Evolutionary conservation across 2,888 invertebrate genomes (phyloP), one percentile per base, ranked within the genome.

Genomic region (Drosophila recens): DNA sequence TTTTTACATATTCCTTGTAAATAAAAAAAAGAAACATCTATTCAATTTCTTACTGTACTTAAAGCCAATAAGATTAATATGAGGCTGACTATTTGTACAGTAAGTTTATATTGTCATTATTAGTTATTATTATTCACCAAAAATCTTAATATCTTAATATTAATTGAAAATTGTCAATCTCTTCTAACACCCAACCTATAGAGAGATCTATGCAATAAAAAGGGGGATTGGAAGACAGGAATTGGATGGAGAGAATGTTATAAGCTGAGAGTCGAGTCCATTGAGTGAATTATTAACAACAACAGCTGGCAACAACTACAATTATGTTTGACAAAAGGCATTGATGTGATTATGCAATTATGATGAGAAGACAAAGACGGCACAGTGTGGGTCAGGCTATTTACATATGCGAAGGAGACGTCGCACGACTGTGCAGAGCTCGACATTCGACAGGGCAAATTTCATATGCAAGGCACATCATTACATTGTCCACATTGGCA

Each of bases 381-480:
- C 17, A 8, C 30, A 46, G 46, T 36, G 33, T 20, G 38, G 42
- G 34, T 11, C 46, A 10, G 20, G 23, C 27, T 52, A 34, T 43
- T 71, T 54, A 61, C 61, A 68, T 74, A 57, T 76, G 66, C 46
- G n/a, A 40, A 42, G 34, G 38, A n/a, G 34, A 17, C 17, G 33
- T 34, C 33, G 15, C 53, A 43, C 15, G 53, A 27, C 11, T 43
- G 3, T 34, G 27, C 30, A 56, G 43, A 45, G 53, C 56, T 49
- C 17, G 27, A 53, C 27, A 42, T 51, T 42, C 11, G 49, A 38
- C 23, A 36, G 23, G 62, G 30, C 42, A 51, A 59, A 85, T 82
- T 87, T 72, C 71, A 75, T 75, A 88, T 88, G 83, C 88, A 86
- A 68, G 78, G 67, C 83, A 82, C 88, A 82, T 83, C 70, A 86